Base-by-base conservation (phyloP, 2,888 invertebrate genomes). In the Tribolium freemani region DNA sequence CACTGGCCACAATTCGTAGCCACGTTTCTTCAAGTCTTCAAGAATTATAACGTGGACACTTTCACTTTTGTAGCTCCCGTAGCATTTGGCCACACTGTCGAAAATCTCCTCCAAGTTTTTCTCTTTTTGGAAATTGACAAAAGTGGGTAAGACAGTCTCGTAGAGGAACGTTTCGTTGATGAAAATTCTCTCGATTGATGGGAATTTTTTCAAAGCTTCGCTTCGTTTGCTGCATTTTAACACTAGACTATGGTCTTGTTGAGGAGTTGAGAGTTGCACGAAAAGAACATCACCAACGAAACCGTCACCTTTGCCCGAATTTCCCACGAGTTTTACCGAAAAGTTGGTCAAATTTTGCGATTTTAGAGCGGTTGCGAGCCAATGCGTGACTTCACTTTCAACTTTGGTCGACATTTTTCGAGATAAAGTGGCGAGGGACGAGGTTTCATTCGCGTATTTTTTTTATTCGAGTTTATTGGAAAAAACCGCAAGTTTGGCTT, bases 21-120 rank as follows among this genome's bases (percentile, higher is more conserved):
- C 81, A 1, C 56, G 16, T 9, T 48, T 44, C 46, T 76, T 81
- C 53, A 81, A 61, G 66, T 83, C 79, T 69, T 81, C 81, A 66
- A 83, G 71, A 30, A 82, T 73, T 2, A 83, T 72, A 1, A 76
- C 38, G 50, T 75, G 73, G 0, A n/a, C 66, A 8, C 48, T 38
- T 6, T 76, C 72, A n/a, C 9, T 16, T 1, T 60, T 6, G 6
- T 72, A 61, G 1, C 71, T 54, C 61, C 75, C 76, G 51, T 66
- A 75, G 45, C 63, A 75, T 71, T 76, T 75, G 0, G 76, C 75
- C 9, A 73, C 69, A 48, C 54, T 56, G 53, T 75, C 66, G 46
- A 76, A 71, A n/a, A 71, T 61, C 2, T 69, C 58, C 5, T 72
- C 48, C 0, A 30, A 70, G 57, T 78, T 77, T 16, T 74, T 70